Evolutionary conservation across 2,113 vertebrate species (phyloP), one percentile per base, ranked within the genome.

Genomic region (Mormyrus iriodes): DNA sequence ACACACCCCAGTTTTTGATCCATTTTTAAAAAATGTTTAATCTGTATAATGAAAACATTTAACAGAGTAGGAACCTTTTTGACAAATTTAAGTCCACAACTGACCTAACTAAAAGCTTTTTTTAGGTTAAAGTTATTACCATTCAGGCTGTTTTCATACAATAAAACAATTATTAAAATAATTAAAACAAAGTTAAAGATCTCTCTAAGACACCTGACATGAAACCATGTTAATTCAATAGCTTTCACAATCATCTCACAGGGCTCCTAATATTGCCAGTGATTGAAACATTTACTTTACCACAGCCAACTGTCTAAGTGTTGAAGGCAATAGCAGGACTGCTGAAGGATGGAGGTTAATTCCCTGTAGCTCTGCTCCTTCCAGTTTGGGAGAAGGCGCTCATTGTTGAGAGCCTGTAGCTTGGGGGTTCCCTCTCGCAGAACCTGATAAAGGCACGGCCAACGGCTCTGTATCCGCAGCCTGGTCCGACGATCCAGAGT

Each of bases 291-390:
- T 17, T 79, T 79, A 15, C 65, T 73, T 94, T 93, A 96, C 95
- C 96, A 96, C 0, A 97, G 91, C 96, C 96, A 97, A 83, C 95
- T 97, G 91, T 97, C 96, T 3, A 96, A 92, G 91, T 97, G 96
- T 88, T 96, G 96, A 5, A 96, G 92, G 52, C 96, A 97, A 90
- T 96, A 97, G 90, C 96, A 97, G 85, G 95, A 96, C 92, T 96
- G 96, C 53, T 95, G 93, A 85, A 97, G 91, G 92, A 97, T 95
- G 65, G 94, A 93, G 0, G 94, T 92, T 88, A 97, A 94, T 90
- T 97, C 96, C 27, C 92, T 90, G 24, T 96, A 96, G 52, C 88
- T 92, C 42, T 94, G 91, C 21, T 96, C 95, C 88, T 93, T 94
- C 96, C 96, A 97, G 0, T 91, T 92, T 2, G 95, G 95, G 6